Percentiles rank a stretch among this genome's conserved stretches.
phyloP scores from a whole-genome alignment of 2,113 vertebrate species.

The Macheiramphus alcinus region DNA sequence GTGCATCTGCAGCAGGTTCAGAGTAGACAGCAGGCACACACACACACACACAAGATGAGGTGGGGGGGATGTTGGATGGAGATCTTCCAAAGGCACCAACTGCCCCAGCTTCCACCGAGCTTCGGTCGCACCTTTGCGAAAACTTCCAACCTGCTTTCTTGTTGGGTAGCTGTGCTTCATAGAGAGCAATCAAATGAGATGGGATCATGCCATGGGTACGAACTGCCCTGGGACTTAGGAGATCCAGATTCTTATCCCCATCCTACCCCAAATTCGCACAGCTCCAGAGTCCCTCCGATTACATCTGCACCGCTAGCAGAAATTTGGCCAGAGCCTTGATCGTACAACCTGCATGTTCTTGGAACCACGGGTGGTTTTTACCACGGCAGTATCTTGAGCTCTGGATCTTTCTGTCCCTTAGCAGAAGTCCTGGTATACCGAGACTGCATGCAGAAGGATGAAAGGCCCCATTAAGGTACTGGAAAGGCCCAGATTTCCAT shows the following conservation, averaged over 20 bases:
- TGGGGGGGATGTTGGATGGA: neutral
- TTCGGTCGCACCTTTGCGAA: neutral
- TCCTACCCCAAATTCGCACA: accelerated
- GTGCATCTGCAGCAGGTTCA: neutral
- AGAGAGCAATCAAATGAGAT: too few relatives aligned
- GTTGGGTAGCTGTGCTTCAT: neutral
- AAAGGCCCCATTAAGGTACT: accelerated
- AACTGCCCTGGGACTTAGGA: neutral
- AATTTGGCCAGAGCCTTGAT: neutral
- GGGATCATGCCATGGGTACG: neutral
- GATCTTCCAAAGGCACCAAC: neutral
- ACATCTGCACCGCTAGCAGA: neutral
- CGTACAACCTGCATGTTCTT: accelerated
- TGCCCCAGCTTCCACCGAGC: neutral
- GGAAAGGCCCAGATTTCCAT: neutral
- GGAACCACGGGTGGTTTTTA: neutral
- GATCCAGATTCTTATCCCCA: neutral
- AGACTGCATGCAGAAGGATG: neutral
- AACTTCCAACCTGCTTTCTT: neutral
- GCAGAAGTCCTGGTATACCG: neutral
- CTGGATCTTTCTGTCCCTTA: neutral
- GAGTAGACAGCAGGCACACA: neutral
- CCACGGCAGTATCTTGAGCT: accelerated
- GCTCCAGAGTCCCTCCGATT: neutral
- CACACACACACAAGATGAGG: too few relatives aligned